phyloP scores from a whole-genome alignment of 2,888 invertebrate genomes.

The Salpingus planirostris region DNA sequence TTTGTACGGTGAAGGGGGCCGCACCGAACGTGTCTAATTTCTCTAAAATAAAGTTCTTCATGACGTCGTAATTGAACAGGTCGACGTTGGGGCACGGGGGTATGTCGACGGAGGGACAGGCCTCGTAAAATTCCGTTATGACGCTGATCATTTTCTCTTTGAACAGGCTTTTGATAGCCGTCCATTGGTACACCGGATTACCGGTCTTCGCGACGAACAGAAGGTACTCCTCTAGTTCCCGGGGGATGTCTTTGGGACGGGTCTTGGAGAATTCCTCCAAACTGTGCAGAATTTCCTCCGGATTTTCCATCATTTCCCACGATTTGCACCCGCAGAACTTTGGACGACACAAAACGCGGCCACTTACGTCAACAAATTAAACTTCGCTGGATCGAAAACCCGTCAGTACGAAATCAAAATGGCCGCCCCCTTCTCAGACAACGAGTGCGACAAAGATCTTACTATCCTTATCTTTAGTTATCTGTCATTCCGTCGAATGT shows the following conservation, averaged over 20 bases:
- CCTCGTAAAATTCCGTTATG: slow-evolving; percentile 80
- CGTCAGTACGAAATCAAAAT: too few species aligned
- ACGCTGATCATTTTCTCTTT: slow-evolving; percentile 79
- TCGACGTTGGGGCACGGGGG: slow-evolving; percentile 87
- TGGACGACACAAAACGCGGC: slow-evolving; percentile 7
- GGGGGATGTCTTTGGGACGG: slow-evolving; percentile 72
- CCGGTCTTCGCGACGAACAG: slow-evolving; percentile 88
- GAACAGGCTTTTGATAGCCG: slow-evolving; percentile 77
- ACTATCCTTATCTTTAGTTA: too few species aligned
- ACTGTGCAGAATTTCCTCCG: slow-evolving; percentile 75
- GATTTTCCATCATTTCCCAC: slow-evolving; percentile 60
- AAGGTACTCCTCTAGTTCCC: slow-evolving; percentile 82
- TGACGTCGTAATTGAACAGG: slow-evolving; percentile 79
- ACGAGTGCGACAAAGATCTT: too few species aligned
- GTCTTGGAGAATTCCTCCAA: slow-evolving; percentile 74
- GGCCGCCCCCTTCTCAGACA: too few species aligned
- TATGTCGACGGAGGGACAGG: slow-evolving; percentile 64
- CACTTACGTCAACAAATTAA: slow-evolving; percentile 12
- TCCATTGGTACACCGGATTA: slow-evolving; percentile 90
- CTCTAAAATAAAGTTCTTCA: slow-evolving; percentile 75
- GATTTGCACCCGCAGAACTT: slow-evolving; percentile 9
- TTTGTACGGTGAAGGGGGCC: slow-evolving; percentile 93
- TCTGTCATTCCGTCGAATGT: too few species aligned
- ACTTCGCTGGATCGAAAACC: too few species aligned
- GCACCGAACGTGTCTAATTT: slow-evolving; percentile 75